Conservation (phyloP, 2,113 vertebrate genomes). For the Cephalopterus ornatus region DNA sequence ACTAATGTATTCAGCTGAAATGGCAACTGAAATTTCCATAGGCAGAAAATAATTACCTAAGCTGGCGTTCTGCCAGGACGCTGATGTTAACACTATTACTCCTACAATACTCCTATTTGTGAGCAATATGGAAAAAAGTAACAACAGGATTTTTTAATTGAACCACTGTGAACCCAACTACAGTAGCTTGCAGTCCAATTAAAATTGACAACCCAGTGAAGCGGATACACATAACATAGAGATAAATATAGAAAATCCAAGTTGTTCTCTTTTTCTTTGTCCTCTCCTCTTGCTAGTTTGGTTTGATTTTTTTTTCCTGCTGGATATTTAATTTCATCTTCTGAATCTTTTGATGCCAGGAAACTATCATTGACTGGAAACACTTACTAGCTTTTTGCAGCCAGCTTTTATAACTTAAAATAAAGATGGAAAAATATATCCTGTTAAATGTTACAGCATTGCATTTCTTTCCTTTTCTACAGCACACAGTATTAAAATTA, state of each 20-base stretch:
- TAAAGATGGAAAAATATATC: slow-evolving; percentile 58
- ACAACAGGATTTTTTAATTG: slow-evolving; percentile 70
- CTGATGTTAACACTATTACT: slow-evolving; percentile 51
- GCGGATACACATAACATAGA: slow-evolving; percentile 31
- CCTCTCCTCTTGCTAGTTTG: not conserved
- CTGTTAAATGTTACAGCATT: slow-evolving; percentile 51
- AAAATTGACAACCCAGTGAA: slow-evolving; percentile 72
- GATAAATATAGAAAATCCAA: slow-evolving; percentile 64
- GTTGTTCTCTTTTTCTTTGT: slow-evolving; percentile 9
- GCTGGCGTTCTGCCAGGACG: slow-evolving; percentile 37
- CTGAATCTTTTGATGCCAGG: slow-evolving; percentile 58
- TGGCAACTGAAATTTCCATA: not conserved
- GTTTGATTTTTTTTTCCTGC: not conserved
- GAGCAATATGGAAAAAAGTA: slow-evolving; percentile 49
- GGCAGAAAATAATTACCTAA: slow-evolving; percentile 25
- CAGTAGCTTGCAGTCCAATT: slow-evolving; percentile 69
- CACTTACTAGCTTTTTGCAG: slow-evolving; percentile 59
- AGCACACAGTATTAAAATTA: slow-evolving; percentile 51
- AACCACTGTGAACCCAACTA: slow-evolving; percentile 46
- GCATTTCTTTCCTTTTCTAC: slow-evolving; percentile 52
- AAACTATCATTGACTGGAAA: slow-evolving; percentile 71
- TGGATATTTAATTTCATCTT: slow-evolving; percentile 62
- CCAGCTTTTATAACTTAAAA: slow-evolving; percentile 71
- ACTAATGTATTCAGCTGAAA: slow-evolving; percentile 15
- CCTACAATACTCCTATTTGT: slow-evolving; percentile 22